Evolutionary conservation across 2,797 vertebrate species (phyloP).

Genomic region (Ibycter americanus): DNA sequence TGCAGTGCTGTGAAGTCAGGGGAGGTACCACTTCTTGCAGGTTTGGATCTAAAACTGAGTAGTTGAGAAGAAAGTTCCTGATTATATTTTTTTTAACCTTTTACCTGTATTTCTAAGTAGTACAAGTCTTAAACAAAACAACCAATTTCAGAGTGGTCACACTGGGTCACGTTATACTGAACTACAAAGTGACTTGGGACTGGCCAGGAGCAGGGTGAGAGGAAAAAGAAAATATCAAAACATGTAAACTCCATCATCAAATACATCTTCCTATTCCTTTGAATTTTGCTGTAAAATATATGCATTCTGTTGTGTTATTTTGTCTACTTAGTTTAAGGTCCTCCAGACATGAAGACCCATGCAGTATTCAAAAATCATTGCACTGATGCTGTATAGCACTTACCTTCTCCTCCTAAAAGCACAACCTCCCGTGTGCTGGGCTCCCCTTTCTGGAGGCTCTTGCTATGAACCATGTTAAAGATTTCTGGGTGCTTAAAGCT

Average conservation of each 20-base stretch:
- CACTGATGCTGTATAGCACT: accelerated
- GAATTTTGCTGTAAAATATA: background rate
- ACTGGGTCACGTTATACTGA: background rate
- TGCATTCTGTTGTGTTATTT: background rate
- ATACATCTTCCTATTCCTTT: background rate
- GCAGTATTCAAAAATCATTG: background rate
- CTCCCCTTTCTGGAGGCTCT: background rate
- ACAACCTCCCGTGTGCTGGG: accelerated
- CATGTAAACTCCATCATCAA: background rate
- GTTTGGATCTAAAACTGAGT: background rate
- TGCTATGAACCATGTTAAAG: background rate
- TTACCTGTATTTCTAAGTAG: background rate
- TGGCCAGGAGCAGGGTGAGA: background rate
- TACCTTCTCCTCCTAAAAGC: background rate
- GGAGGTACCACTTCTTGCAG: background rate
- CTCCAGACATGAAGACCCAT: background rate
- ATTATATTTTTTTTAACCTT: background rate
- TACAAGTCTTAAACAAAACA: background rate
- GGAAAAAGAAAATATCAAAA: background rate
- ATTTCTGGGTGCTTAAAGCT: background rate
- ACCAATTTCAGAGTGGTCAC: background rate
- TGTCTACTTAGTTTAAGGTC: background rate
- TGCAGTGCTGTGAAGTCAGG: background rate
- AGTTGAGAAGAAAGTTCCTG: background rate
- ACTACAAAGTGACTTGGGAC: background rate